phyloP scores from a whole-genome alignment of 2,797 vertebrate genomes.

The Garrulus glandarius region DNA sequence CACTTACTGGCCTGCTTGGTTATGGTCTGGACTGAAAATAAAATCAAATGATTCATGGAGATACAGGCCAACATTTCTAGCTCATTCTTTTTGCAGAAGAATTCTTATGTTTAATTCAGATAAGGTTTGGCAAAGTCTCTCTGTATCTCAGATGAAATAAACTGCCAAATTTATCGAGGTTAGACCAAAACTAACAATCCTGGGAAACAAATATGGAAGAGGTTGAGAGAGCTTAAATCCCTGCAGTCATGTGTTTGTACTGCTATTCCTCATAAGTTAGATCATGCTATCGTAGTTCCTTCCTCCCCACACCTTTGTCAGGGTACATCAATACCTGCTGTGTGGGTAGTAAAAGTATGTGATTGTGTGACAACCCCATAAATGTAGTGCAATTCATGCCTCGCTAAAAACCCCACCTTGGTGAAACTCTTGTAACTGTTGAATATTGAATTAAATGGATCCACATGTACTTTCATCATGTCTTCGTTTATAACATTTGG shows the following conservation, averaged over 20 bases:
- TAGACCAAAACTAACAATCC: neutral
- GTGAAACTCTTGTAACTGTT: neutral
- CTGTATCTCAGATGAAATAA: neutral
- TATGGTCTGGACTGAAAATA: neutral
- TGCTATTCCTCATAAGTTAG: neutral
- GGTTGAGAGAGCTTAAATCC: neutral
- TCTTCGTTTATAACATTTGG: neutral
- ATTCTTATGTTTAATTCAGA: neutral
- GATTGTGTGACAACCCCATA: neutral
- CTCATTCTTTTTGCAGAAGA: neutral
- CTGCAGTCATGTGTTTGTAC: neutral
- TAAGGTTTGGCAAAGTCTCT: neutral
- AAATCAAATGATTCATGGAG: neutral
- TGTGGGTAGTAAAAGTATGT: neutral
- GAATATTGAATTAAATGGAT: neutral
- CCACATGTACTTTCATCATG: neutral
- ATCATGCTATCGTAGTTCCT: accelerated
- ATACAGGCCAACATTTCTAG: neutral
- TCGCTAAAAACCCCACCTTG: neutral
- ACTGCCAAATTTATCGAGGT: neutral
- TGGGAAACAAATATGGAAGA: neutral
- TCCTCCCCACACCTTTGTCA: neutral
- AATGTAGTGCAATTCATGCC: neutral
- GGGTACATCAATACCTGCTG: neutral
- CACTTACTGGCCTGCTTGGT: neutral